Conservation (phyloP, 2,888 invertebrate genomes). For the Craniophora ligustri region DNA sequence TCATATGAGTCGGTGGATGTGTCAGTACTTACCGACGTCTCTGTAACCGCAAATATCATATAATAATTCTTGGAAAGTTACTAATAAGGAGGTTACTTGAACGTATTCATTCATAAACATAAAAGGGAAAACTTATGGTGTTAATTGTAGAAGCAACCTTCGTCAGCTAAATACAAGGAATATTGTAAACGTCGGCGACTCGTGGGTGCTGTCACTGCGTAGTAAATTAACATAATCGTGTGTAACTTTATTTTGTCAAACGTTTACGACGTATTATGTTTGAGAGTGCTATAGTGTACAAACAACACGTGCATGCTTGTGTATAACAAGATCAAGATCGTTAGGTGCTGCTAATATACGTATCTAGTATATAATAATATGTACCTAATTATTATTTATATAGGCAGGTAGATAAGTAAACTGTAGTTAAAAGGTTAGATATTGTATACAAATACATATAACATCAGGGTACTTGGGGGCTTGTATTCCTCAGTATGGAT, state of each 20-base stretch:
- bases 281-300: slow-evolving; percentile 23
- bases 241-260: slow-evolving; percentile 51
- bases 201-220: slow-evolving; percentile 72
- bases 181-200: slow-evolving; percentile 3
- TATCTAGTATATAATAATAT: too few species aligned
- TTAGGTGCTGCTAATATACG: neutral
- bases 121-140: slow-evolving; percentile 11
- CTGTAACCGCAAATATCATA: slow-evolving; percentile 22
- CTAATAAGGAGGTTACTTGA: slow-evolving; percentile 7
- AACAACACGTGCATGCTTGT: slow-evolving; percentile 18
- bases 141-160: slow-evolving; percentile 24
- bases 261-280: slow-evolving; percentile 34
- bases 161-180: slow-evolving; percentile 10
- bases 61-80: slow-evolving; percentile 26
- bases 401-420: too few species aligned
- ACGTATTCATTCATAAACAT: slow-evolving; percentile 31
- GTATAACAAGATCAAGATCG: slow-evolving; percentile 32
- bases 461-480: too few species aligned
- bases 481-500: too few species aligned
- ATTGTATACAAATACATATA: too few species aligned
- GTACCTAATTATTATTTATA: too few species aligned
- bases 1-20: slow-evolving; percentile 5
- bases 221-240: slow-evolving; percentile 78
- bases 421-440: too few species aligned
- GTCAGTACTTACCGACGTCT: slow-evolving; percentile 18